A percentile compares a stretch with the other conserved stretches of the same genome.
Conservation (phyloP, 2,113 vertebrate species). For the Clarias magur region DNA sequence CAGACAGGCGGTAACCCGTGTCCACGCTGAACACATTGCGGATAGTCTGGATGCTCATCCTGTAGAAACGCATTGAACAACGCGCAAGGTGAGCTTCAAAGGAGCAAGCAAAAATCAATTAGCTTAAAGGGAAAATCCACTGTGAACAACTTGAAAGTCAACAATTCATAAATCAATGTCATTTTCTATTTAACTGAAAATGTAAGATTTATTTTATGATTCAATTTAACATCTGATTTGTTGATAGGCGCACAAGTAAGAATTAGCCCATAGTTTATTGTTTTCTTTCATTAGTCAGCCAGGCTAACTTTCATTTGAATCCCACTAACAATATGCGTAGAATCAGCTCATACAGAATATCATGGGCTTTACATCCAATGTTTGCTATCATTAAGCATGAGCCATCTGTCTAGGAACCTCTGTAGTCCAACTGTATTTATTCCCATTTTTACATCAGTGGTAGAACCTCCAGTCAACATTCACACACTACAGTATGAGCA, state of each 20-base stretch:
- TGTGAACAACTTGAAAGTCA: neutral
- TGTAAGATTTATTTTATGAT: neutral
- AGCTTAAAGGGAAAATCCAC: neutral
- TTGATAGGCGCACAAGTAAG: neutral
- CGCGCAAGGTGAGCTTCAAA: neutral
- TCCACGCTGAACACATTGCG: constrained; percentile 95
- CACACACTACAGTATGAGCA: too few relatives aligned
- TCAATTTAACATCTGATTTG: neutral
- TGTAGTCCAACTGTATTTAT: too few relatives aligned
- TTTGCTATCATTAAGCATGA: neutral
- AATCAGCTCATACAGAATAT: neutral
- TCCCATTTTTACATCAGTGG: too few relatives aligned
- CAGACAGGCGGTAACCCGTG: constrained; percentile 91
- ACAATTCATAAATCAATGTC: neutral
- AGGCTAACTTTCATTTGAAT: neutral
- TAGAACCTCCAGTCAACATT: too few relatives aligned
- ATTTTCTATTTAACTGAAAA: neutral
- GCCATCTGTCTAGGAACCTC: too few relatives aligned
- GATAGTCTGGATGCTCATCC: constrained; percentile 99
- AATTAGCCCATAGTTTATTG: neutral
- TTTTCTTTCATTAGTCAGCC: neutral
- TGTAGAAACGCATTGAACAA: constrained; percentile 58
- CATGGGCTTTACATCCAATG: neutral
- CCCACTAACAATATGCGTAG: neutral
- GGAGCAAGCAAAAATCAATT: neutral